Evolutionary conservation across 2,113 vertebrate species (phyloP).

Genomic region (Tenebrosternarchus preto): DNA sequence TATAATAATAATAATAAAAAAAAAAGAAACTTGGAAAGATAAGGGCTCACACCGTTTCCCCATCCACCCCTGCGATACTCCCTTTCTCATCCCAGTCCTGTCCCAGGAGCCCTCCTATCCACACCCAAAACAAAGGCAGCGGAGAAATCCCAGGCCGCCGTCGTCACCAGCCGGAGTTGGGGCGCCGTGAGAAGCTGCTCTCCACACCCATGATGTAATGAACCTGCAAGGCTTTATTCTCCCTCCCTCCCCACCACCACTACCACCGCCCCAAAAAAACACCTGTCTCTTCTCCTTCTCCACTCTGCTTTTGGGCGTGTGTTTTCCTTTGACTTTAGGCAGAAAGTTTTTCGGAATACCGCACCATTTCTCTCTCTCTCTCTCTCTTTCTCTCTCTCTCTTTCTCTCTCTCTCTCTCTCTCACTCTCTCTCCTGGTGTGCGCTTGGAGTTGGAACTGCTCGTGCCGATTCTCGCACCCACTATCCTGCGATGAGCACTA

Average conservation of each 20-base stretch:
- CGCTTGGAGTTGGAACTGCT: constrained; percentile 56
- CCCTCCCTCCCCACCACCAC: background rate
- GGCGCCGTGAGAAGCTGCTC: constrained; percentile 29
- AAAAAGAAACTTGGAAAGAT: constrained; percentile 40
- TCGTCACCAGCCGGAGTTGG: constrained; percentile 47
- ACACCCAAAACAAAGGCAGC: constrained; percentile 65
- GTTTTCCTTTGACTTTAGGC: constrained; percentile 55
- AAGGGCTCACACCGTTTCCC: constrained; percentile 38
- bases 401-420: background rate
- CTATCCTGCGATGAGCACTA: constrained; percentile 59
- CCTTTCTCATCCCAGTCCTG: background rate
- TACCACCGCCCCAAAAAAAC: background rate
- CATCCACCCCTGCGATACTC: constrained; percentile 27
- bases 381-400: background rate
- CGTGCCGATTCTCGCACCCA: constrained; percentile 51
- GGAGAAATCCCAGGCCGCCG: constrained; percentile 66
- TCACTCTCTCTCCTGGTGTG: constrained; percentile 29
- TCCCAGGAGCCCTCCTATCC: constrained; percentile 59
- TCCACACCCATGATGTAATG: constrained; percentile 65
- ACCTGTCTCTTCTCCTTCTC: constrained; percentile 23
- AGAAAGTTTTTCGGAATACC: constrained; percentile 44
- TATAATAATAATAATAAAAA: constrained; percentile 20
- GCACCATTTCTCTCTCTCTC: background rate
- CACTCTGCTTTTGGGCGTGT: constrained; percentile 40
- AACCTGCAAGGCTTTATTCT: constrained; percentile 60